Evolutionary conservation across 2,113 vertebrate genomes (phyloP).

Genomic region (Pseudonaja textilis): DNA sequence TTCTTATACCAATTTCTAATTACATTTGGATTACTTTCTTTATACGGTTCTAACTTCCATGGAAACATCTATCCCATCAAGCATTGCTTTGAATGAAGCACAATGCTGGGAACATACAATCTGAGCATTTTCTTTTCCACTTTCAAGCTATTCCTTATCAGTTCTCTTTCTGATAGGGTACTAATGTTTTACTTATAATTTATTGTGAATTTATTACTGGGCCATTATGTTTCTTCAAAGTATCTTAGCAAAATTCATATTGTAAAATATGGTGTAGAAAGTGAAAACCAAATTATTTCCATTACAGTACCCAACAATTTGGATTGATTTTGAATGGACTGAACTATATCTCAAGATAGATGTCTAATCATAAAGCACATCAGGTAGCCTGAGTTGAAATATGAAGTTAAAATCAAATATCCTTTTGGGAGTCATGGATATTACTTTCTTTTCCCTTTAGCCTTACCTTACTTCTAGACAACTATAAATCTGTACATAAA

Average conservation of each 20-base stretch:
- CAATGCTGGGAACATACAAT: background rate
- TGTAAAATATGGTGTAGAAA: background rate
- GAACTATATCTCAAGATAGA: background rate
- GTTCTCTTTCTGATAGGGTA: background rate
- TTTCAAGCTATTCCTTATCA: background rate
- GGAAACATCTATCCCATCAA: background rate
- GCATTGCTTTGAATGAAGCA: background rate
- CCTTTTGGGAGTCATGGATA: background rate
- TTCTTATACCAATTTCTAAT: background rate
- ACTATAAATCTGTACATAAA: constrained; percentile 23
- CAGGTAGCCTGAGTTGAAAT: background rate
- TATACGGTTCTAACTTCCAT: background rate
- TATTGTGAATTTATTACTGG: background rate
- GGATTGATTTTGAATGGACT: background rate
- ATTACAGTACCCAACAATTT: background rate
- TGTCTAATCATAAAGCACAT: background rate
- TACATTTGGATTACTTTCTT: background rate
- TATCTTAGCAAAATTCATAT: background rate
- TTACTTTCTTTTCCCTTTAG: constrained; percentile 54
- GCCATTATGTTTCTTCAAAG: background rate
- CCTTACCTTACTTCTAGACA: constrained; percentile 45
- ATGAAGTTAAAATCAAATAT: background rate
- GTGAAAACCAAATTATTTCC: background rate
- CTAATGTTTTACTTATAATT: background rate
- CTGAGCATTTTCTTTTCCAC: background rate